Conservation (phyloP, 2,797 vertebrate genomes). For the Columba guinea region DNA sequence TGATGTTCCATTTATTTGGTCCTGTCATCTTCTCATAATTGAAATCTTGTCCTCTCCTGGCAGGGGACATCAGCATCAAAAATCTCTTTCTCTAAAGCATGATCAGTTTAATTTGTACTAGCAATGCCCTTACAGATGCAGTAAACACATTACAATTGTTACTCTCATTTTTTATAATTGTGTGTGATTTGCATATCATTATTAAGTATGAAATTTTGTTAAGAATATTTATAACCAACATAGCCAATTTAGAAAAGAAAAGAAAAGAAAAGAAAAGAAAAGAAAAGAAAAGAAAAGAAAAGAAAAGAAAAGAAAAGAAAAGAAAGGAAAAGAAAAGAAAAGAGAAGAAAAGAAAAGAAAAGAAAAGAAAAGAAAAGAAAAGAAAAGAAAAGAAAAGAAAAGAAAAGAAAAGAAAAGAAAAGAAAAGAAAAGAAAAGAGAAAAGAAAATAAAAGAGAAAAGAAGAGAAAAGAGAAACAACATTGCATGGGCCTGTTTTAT, state of each 20-base stretch:
- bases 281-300: too few relatives aligned
- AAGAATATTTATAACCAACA: background rate
- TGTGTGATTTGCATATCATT: background rate
- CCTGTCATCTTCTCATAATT: slow-evolving; percentile 41
- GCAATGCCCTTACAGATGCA: background rate
- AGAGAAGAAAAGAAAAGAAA: too few relatives aligned
- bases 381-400: too few relatives aligned
- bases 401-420: too few relatives aligned
- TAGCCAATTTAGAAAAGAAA: background rate
- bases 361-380: too few relatives aligned
- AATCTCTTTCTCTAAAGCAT: slow-evolving; percentile 14
- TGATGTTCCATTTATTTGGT: slow-evolving; percentile 38
- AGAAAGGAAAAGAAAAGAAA: too few relatives aligned
- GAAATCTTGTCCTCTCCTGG: background rate
- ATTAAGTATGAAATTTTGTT: background rate
- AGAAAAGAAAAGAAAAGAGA: too few relatives aligned
- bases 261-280: too few relatives aligned
- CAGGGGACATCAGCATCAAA: background rate
- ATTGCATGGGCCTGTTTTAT: background rate
- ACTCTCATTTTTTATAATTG: background rate
- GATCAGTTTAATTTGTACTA: background rate
- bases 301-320: too few relatives aligned
- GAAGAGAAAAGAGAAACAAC: background rate
- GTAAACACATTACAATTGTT: background rate
- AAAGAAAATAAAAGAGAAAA: too few relatives aligned